Evolutionary conservation across 2,888 invertebrate genomes (phyloP).

Genomic region (Cheilosia variabilis): DNA sequence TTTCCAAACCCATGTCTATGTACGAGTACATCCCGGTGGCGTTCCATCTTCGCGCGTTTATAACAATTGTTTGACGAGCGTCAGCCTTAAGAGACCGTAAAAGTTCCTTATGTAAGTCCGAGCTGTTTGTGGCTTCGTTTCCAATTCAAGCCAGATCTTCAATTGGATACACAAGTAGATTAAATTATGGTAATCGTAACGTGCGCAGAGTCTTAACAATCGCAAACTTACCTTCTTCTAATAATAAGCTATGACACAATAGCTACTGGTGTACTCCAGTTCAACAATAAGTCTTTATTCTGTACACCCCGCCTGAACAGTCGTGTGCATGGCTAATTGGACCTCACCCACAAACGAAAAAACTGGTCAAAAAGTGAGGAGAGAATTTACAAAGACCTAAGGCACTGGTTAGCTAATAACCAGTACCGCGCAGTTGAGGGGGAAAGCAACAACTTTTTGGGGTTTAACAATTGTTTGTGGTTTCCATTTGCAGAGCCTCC

Average conservation of each 20-base stretch:
- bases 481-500: constrained; percentile 51
- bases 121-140: constrained; percentile 9
- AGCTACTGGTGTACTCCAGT: constrained; percentile 9
- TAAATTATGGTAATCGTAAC: constrained; percentile 27
- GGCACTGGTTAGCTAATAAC: constrained; percentile 37
- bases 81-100: constrained; percentile 53
- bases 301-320: constrained; percentile 43
- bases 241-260: constrained; percentile 59
- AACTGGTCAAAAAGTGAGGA: constrained; percentile 26
- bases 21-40: constrained; percentile 45
- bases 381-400: constrained; percentile 35
- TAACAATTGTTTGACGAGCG: constrained; percentile 49
- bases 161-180: constrained; percentile 40
- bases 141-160: constrained; percentile 30
- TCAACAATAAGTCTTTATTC: constrained; percentile 41
- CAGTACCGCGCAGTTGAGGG: constrained; percentile 34
- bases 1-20: constrained; percentile 47
- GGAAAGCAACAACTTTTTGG: constrained; percentile 13
- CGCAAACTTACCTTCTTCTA: constrained; percentile 43
- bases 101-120: constrained; percentile 62
- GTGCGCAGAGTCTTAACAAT: constrained; percentile 60
- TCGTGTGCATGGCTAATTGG: constrained; percentile 44
- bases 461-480: background rate
- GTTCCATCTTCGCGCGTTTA: constrained; percentile 42
- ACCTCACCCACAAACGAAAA: constrained; percentile 45